Evolutionary conservation across 2,113 vertebrate genomes (phyloP), one percentile per base, ranked within the genome.

Genomic region (Actenoides lindsayi): DNA sequence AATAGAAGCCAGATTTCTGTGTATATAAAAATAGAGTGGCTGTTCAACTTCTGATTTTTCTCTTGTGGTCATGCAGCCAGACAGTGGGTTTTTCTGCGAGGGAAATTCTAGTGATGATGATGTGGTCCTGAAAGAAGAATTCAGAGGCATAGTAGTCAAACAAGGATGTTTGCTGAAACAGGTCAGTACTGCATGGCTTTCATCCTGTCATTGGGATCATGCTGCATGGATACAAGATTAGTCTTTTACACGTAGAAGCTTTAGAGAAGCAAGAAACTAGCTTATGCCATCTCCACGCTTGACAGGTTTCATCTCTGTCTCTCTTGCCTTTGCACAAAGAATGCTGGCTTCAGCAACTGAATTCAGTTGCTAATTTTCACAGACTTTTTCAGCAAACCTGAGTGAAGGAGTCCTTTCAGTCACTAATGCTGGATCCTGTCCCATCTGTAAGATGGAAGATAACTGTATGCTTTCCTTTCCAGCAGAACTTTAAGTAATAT

Each of bases 51-150:
- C 8, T 41, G 41, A 88, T n/a, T 53, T 41, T 88, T 93, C 30
- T 73, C 60, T 76, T 73, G 13, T 95, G 91, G 69, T 81, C 28
- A 51, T 90, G 84, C 90, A 99, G 99, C 98, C 98, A 76, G 99
- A 99, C 92, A 99, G 99, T 65, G 99, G 99, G 10, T 99, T 99
- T 92, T 99, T 99, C 98, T 99, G 98, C 65, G 99, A 99, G 93
- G 99, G 99, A 46, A 99, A 99, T 97, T 99, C 99, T 84, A 99
- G 99, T 68, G 99, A 99, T 80, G 99, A 99, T 33, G 99, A 99
- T 5, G 94, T 97, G 48, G 94, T 99, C 65, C 15, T 99, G 91
- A 99, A 98, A 93, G 99, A 99, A 93, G 99, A 99, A 96, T 99
- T 99, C 98, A 98, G 99, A 98, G 99, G 99, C 21, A 96, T 98